Evolutionary conservation across 2,113 vertebrate species (phyloP).

Genomic region (Thalassoma bifasciatum): DNA sequence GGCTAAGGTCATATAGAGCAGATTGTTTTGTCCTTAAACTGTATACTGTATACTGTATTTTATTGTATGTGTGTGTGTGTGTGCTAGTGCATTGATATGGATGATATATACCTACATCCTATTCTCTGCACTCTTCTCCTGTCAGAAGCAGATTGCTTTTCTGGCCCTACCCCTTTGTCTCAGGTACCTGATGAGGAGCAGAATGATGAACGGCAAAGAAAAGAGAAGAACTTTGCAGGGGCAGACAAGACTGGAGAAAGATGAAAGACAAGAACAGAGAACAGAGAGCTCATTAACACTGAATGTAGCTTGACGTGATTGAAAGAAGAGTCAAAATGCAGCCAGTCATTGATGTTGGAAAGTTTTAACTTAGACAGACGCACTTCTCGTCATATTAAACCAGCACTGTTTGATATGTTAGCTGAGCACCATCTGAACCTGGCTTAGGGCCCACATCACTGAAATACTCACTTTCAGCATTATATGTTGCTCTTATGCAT

Average conservation of each 20-base stretch:
- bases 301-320: neutral
- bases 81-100: slow-evolving; percentile 41
- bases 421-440: no score
- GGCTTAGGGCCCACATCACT: neutral
- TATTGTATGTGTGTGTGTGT: slow-evolving; percentile 7
- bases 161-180: slow-evolving; percentile 24
- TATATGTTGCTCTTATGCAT: neutral
- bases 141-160: slow-evolving; percentile 43
- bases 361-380: no score
- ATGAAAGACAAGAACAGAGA: neutral
- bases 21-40: slow-evolving; percentile 4
- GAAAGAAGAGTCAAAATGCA: neutral
- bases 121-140: slow-evolving; percentile 12
- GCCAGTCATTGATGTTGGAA: neutral
- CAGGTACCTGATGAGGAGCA: slow-evolving; percentile 21
- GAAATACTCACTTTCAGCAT: neutral
- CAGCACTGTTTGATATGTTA: no score
- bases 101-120: slow-evolving; percentile 15
- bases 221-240: neutral
- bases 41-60: neutral
- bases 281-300: neutral
- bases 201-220: slow-evolving; percentile 12
- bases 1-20: slow-evolving; percentile 31
- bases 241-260: slow-evolving; percentile 17
- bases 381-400: no score